Evolutionary conservation across 2,888 invertebrate species (phyloP).

Genomic region (Melinopterus prodromus): DNA sequence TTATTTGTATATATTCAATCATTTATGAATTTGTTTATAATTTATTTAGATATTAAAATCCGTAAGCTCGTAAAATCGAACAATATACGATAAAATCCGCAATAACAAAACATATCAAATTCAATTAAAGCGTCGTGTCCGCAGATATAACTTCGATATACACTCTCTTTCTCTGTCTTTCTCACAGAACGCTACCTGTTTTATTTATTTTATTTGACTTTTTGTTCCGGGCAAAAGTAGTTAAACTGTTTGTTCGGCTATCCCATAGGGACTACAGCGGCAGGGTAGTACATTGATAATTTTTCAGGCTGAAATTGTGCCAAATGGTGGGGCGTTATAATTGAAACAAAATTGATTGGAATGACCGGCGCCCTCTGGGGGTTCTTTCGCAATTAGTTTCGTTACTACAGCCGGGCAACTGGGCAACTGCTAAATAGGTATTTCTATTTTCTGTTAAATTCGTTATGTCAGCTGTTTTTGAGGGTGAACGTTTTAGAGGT

Average conservation of each 20-base stretch:
- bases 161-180: neutral
- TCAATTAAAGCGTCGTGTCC: neutral
- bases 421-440: neutral
- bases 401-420: neutral
- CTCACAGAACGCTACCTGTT: neutral
- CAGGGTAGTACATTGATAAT: neutral
- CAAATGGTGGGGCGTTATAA: neutral
- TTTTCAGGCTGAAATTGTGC: neutral
- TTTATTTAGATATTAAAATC: too few relatives aligned
- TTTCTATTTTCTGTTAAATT: too few relatives aligned
- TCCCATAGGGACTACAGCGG: neutral
- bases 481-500: too few relatives aligned
- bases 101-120: neutral
- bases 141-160: too few relatives aligned
- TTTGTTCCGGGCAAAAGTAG: neutral
- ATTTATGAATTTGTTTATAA: too few relatives aligned
- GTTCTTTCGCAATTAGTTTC: neutral
- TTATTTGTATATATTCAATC: too few relatives aligned
- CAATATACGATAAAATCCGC: neutral
- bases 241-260: constrained; percentile 4
- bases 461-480: neutral
- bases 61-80: too few relatives aligned
- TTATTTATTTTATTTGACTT: neutral
- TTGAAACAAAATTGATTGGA: neutral
- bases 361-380: neutral